Percentiles rank a stretch among this genome's conserved stretches.
Evolutionary conservation across 1,140 invertebrate genomes (phyloP).

Genomic region (Thaumetopoea pityocampa): DNA sequence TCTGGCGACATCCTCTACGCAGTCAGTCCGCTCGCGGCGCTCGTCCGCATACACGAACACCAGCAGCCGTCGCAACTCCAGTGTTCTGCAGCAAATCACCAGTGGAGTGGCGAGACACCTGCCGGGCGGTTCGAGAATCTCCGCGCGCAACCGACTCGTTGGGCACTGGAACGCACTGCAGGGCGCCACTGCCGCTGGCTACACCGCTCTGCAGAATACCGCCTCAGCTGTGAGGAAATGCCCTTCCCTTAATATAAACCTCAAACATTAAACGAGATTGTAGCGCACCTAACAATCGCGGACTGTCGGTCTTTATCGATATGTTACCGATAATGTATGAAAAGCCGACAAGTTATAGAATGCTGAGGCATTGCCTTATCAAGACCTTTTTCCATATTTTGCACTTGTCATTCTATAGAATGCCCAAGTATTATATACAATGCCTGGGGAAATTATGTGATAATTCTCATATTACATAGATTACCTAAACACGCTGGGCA

Average conservation of each 20-base stretch:
- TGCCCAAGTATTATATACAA: no score
- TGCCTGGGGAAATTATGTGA: no score
- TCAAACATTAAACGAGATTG: constrained; percentile 70
- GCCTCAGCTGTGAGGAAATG: constrained; percentile 87
- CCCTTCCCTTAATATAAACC: constrained; percentile 81
- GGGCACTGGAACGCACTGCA: constrained; percentile 79
- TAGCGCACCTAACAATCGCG: no score
- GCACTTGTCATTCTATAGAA: no score
- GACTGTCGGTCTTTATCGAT: no score
- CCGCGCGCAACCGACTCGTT: constrained; percentile 70
- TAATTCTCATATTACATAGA: no score
- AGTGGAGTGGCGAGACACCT: constrained; percentile 78
- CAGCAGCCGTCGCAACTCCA: constrained; percentile 82
- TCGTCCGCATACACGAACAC: constrained; percentile 81
- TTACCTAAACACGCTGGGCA: no score
- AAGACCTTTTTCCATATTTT: no score
- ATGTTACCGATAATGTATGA: no score
- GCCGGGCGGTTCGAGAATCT: constrained; percentile 70
- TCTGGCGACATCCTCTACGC: constrained; percentile 88
- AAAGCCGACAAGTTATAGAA: no score
- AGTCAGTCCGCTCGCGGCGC: constrained; percentile 87
- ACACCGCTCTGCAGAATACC: constrained; percentile 53
- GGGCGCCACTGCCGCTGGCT: constrained; percentile 78
- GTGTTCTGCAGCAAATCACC: constrained; percentile 88
- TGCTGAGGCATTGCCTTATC: no score